Evolutionary conservation across 2,113 vertebrate genomes (phyloP).

Genomic region (Porphyrio hochstetteri): DNA sequence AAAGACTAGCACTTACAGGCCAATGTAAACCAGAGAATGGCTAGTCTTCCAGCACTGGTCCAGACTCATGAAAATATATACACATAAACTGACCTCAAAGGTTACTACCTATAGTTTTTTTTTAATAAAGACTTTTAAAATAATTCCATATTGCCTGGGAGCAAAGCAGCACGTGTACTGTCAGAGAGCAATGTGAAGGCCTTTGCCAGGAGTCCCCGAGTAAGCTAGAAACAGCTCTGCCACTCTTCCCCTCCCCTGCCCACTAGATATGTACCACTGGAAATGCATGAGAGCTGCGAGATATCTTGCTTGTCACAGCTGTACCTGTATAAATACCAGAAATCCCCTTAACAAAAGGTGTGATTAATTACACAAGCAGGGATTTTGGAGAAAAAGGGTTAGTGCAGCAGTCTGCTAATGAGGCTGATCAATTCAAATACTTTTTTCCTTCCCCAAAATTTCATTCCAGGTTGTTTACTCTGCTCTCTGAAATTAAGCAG

Average conservation of each 20-base stretch:
- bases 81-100: background rate
- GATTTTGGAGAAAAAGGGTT: background rate
- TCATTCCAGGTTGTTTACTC: conserved; percentile 57
- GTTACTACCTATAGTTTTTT: background rate
- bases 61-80: background rate
- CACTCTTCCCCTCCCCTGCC: background rate
- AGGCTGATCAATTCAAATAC: conserved; percentile 59
- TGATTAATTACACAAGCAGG: conserved; percentile 12
- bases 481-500: conserved; percentile 71
- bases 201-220: background rate
- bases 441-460: conserved; percentile 7
- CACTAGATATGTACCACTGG: background rate
- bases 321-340: background rate
- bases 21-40: background rate
- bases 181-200: background rate
- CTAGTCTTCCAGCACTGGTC: background rate
- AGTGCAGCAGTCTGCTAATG: conserved; percentile 45
- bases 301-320: background rate
- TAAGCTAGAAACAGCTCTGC: background rate
- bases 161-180: background rate
- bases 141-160: background rate
- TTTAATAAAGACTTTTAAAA: background rate
- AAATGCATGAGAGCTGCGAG: background rate
- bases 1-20: background rate
- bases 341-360: background rate